Percentiles rank a stretch among this genome's conserved stretches.
Evolutionary conservation across 2,113 vertebrate species (phyloP).

Genomic region (Lutjanus erythropterus): DNA sequence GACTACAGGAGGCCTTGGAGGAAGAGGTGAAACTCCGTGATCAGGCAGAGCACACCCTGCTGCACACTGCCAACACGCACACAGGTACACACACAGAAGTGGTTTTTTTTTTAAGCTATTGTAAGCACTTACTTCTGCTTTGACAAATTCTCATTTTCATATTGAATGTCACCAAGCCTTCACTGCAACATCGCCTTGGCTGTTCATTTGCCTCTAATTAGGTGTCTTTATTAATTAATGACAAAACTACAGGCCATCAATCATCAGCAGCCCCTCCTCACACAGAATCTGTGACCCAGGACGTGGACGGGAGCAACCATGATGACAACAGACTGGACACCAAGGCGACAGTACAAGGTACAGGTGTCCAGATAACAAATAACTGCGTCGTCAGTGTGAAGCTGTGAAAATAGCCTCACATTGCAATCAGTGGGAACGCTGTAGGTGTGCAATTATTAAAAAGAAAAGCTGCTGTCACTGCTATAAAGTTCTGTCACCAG

Average conservation of each 20-base stretch:
- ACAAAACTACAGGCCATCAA: slow-evolving; percentile 77
- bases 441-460: slow-evolving; percentile 13
- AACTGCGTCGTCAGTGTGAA: slow-evolving; percentile 69
- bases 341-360: slow-evolving; percentile 99
- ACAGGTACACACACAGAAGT: slow-evolving; percentile 56
- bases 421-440: background rate
- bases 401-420: background rate
- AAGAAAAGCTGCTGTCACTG: slow-evolving; percentile 16
- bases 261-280: slow-evolving; percentile 87
- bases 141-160: slow-evolving; percentile 57
- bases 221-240: slow-evolving; percentile 79
- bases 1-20: slow-evolving; percentile 82
- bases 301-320: slow-evolving; percentile 93
- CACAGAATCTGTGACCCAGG: slow-evolving; percentile 95
- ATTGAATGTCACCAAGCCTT: slow-evolving; percentile 69
- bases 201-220: slow-evolving; percentile 77
- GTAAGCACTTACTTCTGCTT: slow-evolving; percentile 27
- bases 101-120: slow-evolving; percentile 1
- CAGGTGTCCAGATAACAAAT: slow-evolving; percentile 84
- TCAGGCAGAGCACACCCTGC: slow-evolving; percentile 80
- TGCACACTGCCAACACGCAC: slow-evolving; percentile 75
- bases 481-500: slow-evolving; percentile 1
- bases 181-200: slow-evolving; percentile 47
- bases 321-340: slow-evolving; percentile 95
- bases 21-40: slow-evolving; percentile 83